Conservation (phyloP, 2,888 invertebrate genomes). For the Meiosimyza decipiens region DNA sequence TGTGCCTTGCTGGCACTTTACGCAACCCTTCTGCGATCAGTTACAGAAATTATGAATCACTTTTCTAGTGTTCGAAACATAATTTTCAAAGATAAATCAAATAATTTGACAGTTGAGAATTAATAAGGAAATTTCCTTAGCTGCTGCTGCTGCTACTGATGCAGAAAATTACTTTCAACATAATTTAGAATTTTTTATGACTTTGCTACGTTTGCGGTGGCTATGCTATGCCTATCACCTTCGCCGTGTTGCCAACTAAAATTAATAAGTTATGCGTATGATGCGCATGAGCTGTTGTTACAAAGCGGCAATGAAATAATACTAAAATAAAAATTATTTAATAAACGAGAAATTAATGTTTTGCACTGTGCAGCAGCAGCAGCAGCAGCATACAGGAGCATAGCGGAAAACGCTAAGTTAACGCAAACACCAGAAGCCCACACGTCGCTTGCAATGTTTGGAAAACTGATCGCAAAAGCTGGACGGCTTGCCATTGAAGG, state of each 20-base stretch:
- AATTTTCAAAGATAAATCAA: background rate
- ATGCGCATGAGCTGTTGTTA: conserved; percentile 14
- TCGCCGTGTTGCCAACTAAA: background rate
- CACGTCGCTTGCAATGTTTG: background rate
- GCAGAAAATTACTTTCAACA: conserved; percentile 65
- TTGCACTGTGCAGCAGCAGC: conserved; percentile 22
- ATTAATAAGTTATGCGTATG: conserved; percentile 18
- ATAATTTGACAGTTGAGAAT: too few relatives aligned
- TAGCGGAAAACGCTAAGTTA: background rate
- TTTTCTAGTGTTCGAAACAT: background rate
- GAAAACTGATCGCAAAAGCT: background rate
- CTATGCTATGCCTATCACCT: background rate
- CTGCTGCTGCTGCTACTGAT: conserved; percentile 54
- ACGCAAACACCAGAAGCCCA: conserved; percentile 30
- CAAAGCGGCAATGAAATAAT: conserved; percentile 59
- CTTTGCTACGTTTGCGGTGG: background rate
- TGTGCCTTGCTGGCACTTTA: too few relatives aligned
- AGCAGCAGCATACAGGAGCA: background rate
- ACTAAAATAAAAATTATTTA: conserved; percentile 36
- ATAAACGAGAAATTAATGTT: conserved; percentile 29
- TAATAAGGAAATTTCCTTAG: background rate
- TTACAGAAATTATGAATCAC: too few relatives aligned
- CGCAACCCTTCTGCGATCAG: too few relatives aligned
- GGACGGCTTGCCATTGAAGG: background rate
- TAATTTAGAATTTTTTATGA: conserved; percentile 48